These are phyloP conservation scores for Leucoraja ocellata DNA, from an alignment of 2,797 vertebrate species.

Conservation along the genomic window DNA sequence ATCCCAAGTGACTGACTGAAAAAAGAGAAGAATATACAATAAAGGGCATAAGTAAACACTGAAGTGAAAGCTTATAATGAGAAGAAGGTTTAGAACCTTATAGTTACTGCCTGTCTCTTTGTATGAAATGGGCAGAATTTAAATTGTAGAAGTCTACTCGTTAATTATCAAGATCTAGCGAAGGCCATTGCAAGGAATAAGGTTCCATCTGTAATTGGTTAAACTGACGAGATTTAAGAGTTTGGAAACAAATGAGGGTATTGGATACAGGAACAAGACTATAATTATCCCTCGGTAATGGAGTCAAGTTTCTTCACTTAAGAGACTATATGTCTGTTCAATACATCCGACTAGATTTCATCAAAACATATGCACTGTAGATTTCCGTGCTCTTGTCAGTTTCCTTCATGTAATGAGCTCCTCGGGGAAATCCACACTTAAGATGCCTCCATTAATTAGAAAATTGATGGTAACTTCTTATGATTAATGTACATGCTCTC, in stretches of 20 bases:
- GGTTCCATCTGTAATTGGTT: background rate
- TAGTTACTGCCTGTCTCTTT: background rate
- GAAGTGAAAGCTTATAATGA: background rate
- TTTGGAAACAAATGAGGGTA: background rate
- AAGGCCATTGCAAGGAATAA: background rate
- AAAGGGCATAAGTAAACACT: background rate
- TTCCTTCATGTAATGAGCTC: constrained; percentile 27
- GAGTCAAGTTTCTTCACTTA: constrained; percentile 6
- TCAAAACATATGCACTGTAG: constrained; percentile 6
- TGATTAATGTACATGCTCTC: constrained; percentile 6
- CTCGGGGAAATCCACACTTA: background rate
- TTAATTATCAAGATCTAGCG: background rate
- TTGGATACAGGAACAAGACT: background rate
- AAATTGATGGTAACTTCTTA: constrained; percentile 18
- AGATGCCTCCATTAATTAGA: constrained; percentile 22
- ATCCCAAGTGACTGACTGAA: no score
- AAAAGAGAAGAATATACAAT: background rate
- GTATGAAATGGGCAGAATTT: background rate
- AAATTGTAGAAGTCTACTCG: background rate
- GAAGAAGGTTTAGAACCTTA: background rate
- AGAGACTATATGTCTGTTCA: background rate
- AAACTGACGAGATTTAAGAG: background rate
- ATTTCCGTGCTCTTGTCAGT: background rate
- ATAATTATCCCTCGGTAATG: constrained; percentile 23
- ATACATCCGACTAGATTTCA: background rate